Base-by-base conservation (phyloP, 2,888 invertebrate species). In the Sycophila texana region DNA sequence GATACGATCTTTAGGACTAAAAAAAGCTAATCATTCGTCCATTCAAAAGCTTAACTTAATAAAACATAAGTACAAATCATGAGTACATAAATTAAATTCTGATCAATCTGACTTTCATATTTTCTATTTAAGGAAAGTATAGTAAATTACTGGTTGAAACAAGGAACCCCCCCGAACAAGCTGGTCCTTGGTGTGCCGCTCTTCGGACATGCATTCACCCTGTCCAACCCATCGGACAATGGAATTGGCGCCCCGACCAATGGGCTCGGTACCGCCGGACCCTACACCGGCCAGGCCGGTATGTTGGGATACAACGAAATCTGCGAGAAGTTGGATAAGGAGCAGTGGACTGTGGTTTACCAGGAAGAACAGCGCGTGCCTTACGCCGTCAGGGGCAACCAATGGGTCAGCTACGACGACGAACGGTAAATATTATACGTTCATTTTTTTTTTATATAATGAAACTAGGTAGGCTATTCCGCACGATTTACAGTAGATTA, bases 241-340 rank as follows among this genome's bases (percentile, higher is more conserved):
- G 89, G 88, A 2, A 90, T 94, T 0, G 92, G 94, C 47, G 92
- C 94, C 0, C 91, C 93, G 0, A 91, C 92, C 1, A 30, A 4
- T 4, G 18, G 49, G 13, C 20, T 30, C 12, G 95, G 95, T 0
- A 85, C 90, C 12, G 91, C 92, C 1, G 95, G 95, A 0, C 93
- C 92, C 0, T 94, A 92, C 85, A 95, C 95, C 0, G 87, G 89
- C 18, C 91, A 92, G 68, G 89, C 88, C n/a, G 95, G 95, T 1
- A 91, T 92, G 26, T 88, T 95, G 77, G 95, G 95, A n/a, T 95
- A 94, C 85, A 95, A 95, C 84, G 95, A 96, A 87, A 88, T 91
- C 47, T 90, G 91, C 74, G 88, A 89, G 63, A 53, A 53, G 12
- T 65, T 79, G 13, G 20, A 20, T 1, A 70, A 58, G 1, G 71